Evolutionary conservation across 2,888 invertebrate genomes (phyloP), one percentile per base, ranked within the genome.

Genomic region (Brenthis hecate): DNA sequence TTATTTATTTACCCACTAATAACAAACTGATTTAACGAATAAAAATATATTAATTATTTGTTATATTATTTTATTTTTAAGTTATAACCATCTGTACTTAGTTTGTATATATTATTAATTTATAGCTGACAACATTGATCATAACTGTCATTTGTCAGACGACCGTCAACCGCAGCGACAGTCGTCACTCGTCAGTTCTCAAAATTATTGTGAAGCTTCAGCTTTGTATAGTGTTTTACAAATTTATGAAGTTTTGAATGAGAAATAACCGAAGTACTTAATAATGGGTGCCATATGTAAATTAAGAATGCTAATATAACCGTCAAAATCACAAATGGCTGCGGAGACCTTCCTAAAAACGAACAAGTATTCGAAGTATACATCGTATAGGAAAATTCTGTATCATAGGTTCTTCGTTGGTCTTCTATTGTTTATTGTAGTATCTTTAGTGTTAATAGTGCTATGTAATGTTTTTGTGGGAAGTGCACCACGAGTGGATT

Each of bases 381-480:
- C 81, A 86, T 87, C 92, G 78, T 91, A 91, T 83, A 89, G 88
- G 77, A 91, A 91, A 82, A 88, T 92, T 78, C 82, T 91, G 81
- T 92, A 92, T 85, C 89, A 91, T 88, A 93, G 94, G 84, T 95
- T 95, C 87, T 95, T 95, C 82, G 92, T 94, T 76, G 91, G 92
- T 74, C 82, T 94, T 78, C 92, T 94, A 76, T 84, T 94, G 85
- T 90, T 95, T 86, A 89, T 95, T 79, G 85, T 94, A 74, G 80
- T 94, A 80, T 93, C 94, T 73, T 86, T 94, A 82, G 87, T 94
- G 80, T 88, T 94, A 82, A 91, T 91, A 77, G 85, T 93, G 74
- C 81, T 92, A 77, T 88, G 92, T 78, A 93, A 93, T 83, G 83
- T 90, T 75, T 87, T 91, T 76, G 86, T 93, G 74, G 87, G 91